Percentiles rank a stretch among this genome's conserved stretches.
These are phyloP conservation scores for Grammomys dolichurus DNA, from an alignment of 2,113 vertebrate genomes.

Conservation along the genomic window DNA sequence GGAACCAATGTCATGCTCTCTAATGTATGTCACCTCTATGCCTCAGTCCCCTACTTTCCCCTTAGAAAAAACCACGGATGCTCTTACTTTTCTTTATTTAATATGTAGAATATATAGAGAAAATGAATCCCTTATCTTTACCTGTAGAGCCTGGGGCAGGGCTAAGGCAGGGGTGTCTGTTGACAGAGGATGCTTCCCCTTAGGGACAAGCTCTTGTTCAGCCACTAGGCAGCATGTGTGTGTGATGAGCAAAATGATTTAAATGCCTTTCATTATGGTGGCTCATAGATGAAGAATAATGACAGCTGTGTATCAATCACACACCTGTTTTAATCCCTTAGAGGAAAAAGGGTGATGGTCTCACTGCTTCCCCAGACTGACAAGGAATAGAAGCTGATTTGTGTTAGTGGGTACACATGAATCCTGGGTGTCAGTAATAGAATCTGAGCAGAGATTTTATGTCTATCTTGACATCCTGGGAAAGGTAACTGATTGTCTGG, in stretches of 20 bases:
- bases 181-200: background rate
- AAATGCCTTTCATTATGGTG: background rate
- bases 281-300: background rate
- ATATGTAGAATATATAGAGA: background rate
- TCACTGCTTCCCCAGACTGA: slow-evolving; percentile 21
- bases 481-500: slow-evolving; percentile 28
- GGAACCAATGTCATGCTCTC: background rate
- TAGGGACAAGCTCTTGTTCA: background rate
- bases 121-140: background rate
- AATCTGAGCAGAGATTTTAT: slow-evolving; percentile 26
- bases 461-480: background rate
- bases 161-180: background rate
- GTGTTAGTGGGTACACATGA: background rate
- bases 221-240: background rate
- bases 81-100: slow-evolving; percentile 31
- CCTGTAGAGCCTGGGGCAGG: background rate
- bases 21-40: background rate
- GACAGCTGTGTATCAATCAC: background rate
- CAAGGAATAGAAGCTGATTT: slow-evolving; percentile 45
- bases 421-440: background rate
- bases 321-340: background rate
- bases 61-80: background rate
- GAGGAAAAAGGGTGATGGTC: slow-evolving; percentile 3
- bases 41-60: background rate
- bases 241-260: background rate